Evolutionary conservation across 2,797 vertebrate genomes (phyloP), one percentile per base, ranked within the genome.

Genomic region (Menidia menidia): DNA sequence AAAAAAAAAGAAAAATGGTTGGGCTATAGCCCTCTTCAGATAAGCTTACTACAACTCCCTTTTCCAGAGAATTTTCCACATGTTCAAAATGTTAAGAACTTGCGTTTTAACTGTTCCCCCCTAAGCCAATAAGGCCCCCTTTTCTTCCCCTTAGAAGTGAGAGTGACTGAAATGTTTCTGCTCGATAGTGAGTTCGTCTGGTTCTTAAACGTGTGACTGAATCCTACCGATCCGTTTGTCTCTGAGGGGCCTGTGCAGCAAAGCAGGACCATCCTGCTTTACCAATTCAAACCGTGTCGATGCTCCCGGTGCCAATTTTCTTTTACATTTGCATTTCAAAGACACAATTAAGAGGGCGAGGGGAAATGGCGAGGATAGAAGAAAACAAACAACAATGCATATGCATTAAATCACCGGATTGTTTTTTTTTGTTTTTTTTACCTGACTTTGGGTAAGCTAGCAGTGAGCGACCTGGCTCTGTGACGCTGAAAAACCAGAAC

Each of bases 81-180:
- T 65, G 62, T 69, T 16, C 16, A 47, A 44, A 18, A 14, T 64
- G 70, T 73, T 53, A 75, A 68, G 31, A 67, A 64, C 52, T 73
- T 18, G 14, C 44, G 30, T 52, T 81, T 60, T 60, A 32, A 59
- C 19, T 19, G 4, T 18, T 10, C 41, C 30, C 12, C 35, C 35
- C 35, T 6, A 39, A 60, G 73, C 72, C 66, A 68, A 63, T 45
- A 18, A 6, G 13, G 53, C 11, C 18, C 8, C 1, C 30, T 78
- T 39, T 61, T 32, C 6, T 45, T 31, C 57, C n/a, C 39, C 52
- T 66, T 16, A 45, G 8, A 25, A 35, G 9, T 30, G 41, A 56
- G 45, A 33, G 42, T 43, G 35, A 25, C 15, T 4, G 45, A 58
- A 31, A 70, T 18, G 56, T 62, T 55, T 70, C n/a, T 18, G 16